A percentile compares a stretch with the other conserved stretches of the same genome.
phyloP scores from a whole-genome alignment of 2,113 vertebrate species.

The Hiodon alosoides region DNA sequence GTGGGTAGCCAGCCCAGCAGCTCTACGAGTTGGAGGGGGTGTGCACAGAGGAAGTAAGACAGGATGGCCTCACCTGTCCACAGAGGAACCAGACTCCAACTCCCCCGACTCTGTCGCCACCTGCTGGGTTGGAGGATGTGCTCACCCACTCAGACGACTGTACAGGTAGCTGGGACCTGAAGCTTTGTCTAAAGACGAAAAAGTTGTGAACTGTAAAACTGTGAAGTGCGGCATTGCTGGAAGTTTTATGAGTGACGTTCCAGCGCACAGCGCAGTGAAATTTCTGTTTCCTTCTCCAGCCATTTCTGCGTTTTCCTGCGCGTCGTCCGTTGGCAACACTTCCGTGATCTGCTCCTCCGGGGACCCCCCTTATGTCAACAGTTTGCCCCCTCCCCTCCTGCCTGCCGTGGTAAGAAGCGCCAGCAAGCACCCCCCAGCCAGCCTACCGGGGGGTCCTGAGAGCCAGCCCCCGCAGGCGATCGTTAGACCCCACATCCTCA shows the following conservation, averaged over 20 bases:
- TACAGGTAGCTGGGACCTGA: conserved; percentile 61
- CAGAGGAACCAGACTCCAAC: conserved; percentile 60
- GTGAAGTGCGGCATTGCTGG: neutral
- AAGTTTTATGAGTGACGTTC: neutral
- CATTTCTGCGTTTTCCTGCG: conserved; percentile 50
- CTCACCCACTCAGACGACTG: conserved; percentile 55
- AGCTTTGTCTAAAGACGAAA: neutral
- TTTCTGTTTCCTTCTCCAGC: conserved; percentile 15
- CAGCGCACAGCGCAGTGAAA: neutral
- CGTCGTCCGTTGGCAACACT: conserved; percentile 67
- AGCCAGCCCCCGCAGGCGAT: conserved; percentile 76
- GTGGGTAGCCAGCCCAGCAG: conserved; percentile 45
- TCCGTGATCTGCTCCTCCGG: conserved; percentile 74
- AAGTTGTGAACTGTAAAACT: neutral
- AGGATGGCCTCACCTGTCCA: conserved; percentile 55
- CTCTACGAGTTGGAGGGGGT: conserved; percentile 73
- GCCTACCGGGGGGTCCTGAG: conserved; percentile 64
- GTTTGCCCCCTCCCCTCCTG: conserved; percentile 72
- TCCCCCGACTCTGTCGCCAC: conserved; percentile 61
- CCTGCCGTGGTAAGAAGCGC: conserved; percentile 69
- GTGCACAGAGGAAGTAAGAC: conserved; percentile 67
- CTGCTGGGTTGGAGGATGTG: conserved; percentile 61
- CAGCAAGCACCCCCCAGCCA: conserved; percentile 62
- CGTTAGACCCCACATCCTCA: conserved; percentile 81
- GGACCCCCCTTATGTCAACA: conserved; percentile 67